These are phyloP conservation scores for Polymixis flavicincta DNA, from an alignment of 2,888 invertebrate species.

Conservation along the genomic window DNA sequence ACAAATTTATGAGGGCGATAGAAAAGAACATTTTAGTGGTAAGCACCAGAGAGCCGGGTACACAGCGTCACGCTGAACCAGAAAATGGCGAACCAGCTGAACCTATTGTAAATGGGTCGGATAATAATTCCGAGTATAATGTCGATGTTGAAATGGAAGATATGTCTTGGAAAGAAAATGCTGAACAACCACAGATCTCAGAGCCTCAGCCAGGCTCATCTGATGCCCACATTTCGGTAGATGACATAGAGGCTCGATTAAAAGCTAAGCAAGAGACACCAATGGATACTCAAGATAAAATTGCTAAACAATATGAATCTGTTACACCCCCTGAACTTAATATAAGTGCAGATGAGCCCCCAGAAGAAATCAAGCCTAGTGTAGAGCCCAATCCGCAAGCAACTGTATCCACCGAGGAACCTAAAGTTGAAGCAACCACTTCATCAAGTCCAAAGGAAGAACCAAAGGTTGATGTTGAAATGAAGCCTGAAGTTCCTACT, in stretches of 20 bases:
- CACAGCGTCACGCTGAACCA: slow-evolving; percentile 90
- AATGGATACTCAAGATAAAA: slow-evolving; percentile 79
- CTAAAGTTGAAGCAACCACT: slow-evolving; percentile 67
- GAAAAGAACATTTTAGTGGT: slow-evolving; percentile 98
- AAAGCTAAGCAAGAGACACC: slow-evolving; percentile 87
- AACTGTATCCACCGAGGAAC: slow-evolving; percentile 65
- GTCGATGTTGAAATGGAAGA: slow-evolving; percentile 90
- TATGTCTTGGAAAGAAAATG: slow-evolving; percentile 87
- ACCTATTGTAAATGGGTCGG: slow-evolving; percentile 91
- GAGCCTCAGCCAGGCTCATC: slow-evolving; percentile 86
- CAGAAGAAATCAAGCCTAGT: slow-evolving; percentile 68
- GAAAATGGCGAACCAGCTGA: slow-evolving; percentile 93
- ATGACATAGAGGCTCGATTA: slow-evolving; percentile 84
- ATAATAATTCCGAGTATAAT: slow-evolving; percentile 89
- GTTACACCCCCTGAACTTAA: slow-evolving; percentile 81
- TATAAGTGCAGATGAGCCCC: slow-evolving; percentile 72
- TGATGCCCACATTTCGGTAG: slow-evolving; percentile 83
- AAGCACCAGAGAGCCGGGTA: slow-evolving; percentile 93
- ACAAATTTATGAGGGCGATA: slow-evolving; percentile 98
- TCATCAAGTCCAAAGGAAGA: slow-evolving; percentile 62
- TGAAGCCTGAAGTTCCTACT: slow-evolving; percentile 72
- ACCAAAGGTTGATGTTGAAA: slow-evolving; percentile 76
- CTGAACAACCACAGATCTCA: slow-evolving; percentile 75
- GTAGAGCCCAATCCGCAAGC: slow-evolving; percentile 59
- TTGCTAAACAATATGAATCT: slow-evolving; percentile 77